A percentile compares a stretch with the other conserved stretches of the same genome.
Evolutionary conservation across 2,888 invertebrate genomes (phyloP).

Genomic region (Limenitis camilla): DNA sequence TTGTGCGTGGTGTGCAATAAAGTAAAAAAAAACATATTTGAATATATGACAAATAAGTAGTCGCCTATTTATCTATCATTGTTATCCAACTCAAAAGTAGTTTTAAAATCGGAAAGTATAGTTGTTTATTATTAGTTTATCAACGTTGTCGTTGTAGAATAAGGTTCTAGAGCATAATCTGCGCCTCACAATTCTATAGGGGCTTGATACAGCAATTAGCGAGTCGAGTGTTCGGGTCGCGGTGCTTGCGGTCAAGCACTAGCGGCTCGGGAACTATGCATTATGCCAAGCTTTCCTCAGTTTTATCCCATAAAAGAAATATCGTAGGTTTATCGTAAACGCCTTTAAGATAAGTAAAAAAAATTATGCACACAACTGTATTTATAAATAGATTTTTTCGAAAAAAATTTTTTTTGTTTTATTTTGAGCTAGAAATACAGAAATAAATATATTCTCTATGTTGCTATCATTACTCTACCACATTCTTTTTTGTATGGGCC

Average conservation of each 20-base stretch:
- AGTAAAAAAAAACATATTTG: too few relatives aligned
- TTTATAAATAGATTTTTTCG: too few relatives aligned
- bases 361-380: not conserved
- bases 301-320: not conserved
- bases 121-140: not conserved
- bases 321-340: not conserved
- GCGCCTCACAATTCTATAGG: constrained; percentile 1
- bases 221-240: constrained; percentile 4
- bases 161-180: not conserved
- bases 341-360: not conserved
- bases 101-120: not conserved
- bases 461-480: too few relatives aligned
- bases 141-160: not conserved
- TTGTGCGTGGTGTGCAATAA: too few relatives aligned
- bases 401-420: too few relatives aligned
- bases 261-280: constrained; percentile 8
- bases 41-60: too few relatives aligned
- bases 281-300: constrained; percentile 3
- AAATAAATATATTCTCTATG: too few relatives aligned
- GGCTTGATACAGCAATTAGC: constrained; percentile 12
- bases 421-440: too few relatives aligned
- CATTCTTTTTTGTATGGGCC: too few relatives aligned
- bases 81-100: not conserved
- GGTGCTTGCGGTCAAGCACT: constrained; percentile 11
- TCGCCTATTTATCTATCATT: too few relatives aligned